Evolutionary conservation across 2,797 vertebrate genomes (phyloP).

Genomic region (Erithacus rubecula): DNA sequence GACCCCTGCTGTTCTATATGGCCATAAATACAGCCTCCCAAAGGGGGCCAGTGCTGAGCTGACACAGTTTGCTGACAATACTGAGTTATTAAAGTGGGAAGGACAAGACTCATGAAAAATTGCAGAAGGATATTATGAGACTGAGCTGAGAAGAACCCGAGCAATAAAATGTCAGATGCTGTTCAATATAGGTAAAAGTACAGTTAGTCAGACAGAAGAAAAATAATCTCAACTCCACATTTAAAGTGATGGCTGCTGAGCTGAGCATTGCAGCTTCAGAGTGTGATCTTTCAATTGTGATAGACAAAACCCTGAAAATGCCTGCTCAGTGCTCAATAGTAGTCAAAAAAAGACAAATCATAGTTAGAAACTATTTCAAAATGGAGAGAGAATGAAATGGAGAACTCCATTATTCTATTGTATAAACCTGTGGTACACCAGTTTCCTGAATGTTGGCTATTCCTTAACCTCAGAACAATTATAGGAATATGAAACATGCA

Average conservation of each 20-base stretch:
- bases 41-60: neutral
- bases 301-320: neutral
- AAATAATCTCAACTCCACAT: neutral
- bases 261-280: neutral
- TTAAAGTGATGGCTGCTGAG: conserved; percentile 5
- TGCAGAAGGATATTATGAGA: conserved; percentile 24
- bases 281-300: neutral
- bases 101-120: conserved; percentile 39
- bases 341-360: neutral
- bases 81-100: conserved; percentile 36
- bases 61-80: conserved; percentile 1
- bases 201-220: conserved; percentile 20
- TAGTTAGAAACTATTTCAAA: neutral
- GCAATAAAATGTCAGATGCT: conserved; percentile 28
- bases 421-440: neutral
- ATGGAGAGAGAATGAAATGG: neutral
- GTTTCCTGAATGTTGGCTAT: neutral
- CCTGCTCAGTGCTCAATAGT: neutral
- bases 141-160: neutral
- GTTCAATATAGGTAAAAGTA: conserved; percentile 23
- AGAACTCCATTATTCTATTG: neutral
- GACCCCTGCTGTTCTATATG: neutral
- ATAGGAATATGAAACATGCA: neutral
- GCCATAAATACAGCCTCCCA: conserved; percentile 27
- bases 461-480: neutral